phyloP scores from a whole-genome alignment of 2,797 vertebrate species.

The Podargus strigoides region DNA sequence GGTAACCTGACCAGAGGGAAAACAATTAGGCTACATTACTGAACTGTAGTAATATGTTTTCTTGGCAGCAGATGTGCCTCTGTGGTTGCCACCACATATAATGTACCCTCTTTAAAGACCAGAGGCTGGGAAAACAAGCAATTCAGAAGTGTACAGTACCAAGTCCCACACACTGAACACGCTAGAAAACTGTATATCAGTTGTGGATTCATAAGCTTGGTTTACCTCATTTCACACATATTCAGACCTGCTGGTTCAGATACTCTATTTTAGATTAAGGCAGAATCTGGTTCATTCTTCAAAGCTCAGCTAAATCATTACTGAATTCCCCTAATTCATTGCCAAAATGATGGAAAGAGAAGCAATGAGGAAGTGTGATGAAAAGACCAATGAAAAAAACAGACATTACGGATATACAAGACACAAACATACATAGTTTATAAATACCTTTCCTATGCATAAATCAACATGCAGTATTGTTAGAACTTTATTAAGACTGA shows the following conservation, averaged over 20 bases:
- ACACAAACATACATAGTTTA: not conserved
- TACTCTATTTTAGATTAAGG: not conserved
- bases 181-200: not conserved
- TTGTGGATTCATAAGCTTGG: slow-evolving; percentile 5
- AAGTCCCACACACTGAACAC: not conserved
- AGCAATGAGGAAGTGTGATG: rapidly evolving
- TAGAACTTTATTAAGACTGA: not conserved
- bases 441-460: not conserved
- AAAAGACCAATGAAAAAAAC: not conserved
- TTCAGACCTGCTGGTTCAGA: not conserved
- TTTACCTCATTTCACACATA: slow-evolving; percentile 2
- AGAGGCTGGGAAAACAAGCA: slow-evolving; percentile 44
- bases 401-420: not conserved
- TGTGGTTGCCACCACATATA: not conserved
- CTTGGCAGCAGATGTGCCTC: slow-evolving; percentile 29
- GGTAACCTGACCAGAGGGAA: slow-evolving; percentile 33
- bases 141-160: not conserved
- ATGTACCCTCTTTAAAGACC: slow-evolving; percentile 22
- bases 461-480: not conserved
- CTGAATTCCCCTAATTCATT: not conserved
- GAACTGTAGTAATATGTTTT: slow-evolving; percentile 19
- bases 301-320: not conserved
- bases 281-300: not conserved
- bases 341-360: not conserved
- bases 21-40: slow-evolving; percentile 41